Evolutionary conservation across 64 coral and sea anemone genomes (phyloP).

Genomic region (Porites lutea): DNA sequence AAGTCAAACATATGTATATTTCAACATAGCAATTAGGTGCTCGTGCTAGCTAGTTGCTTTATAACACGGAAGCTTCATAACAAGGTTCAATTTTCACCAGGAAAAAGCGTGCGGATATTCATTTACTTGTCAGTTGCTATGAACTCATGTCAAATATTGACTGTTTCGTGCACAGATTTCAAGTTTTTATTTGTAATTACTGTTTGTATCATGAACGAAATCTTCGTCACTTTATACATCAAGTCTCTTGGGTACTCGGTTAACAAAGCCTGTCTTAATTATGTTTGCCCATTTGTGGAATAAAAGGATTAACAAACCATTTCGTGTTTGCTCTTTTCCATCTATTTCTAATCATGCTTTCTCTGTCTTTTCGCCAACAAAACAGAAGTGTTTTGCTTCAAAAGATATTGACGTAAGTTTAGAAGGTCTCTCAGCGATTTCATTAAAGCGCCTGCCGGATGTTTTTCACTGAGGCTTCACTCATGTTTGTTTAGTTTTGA

Average conservation of each 20-base stretch:
- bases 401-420: not conserved
- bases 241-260: not conserved
- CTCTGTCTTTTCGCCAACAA: not conserved
- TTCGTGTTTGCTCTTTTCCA: not conserved
- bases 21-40: not conserved
- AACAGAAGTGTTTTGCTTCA: not conserved
- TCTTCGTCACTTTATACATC: not conserved
- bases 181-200: not conserved
- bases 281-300: conserved; percentile 7
- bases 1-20: not conserved
- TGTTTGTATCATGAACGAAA: not conserved
- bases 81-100: not conserved
- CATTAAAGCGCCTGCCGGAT: too few species aligned
- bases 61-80: not conserved
- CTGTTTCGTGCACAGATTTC: not conserved
- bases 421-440: too few species aligned
- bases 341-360: not conserved
- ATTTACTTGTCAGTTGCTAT: not conserved
- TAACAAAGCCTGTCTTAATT: not conserved
- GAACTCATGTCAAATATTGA: not conserved
- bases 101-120: not conserved
- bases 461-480: not conserved
- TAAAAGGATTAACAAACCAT: not conserved
- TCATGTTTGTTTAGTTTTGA: not conserved
- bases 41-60: not conserved